These are phyloP conservation scores for Drosophila seguyi DNA, from an alignment of 1,140 invertebrate genomes.

Conservation along the genomic window DNA sequence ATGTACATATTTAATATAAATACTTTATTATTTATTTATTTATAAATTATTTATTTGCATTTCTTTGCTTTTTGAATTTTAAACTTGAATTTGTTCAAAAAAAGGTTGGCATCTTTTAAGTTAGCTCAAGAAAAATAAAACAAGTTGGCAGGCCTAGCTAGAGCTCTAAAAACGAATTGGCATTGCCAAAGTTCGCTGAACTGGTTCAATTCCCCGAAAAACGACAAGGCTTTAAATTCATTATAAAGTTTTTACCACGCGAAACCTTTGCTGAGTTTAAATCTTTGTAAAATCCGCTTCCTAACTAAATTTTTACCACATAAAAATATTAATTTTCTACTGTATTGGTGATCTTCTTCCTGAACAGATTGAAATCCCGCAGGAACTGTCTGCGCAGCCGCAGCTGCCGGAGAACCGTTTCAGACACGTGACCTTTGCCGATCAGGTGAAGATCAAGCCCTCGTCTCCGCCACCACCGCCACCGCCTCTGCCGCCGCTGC, in stretches of 20 bases:
- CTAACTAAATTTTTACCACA: accelerated
- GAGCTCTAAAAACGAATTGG: neutral
- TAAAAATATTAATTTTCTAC: accelerated
- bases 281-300: neutral
- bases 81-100: too few relatives aligned
- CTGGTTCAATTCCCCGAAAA: neutral
- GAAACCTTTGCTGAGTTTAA: too few relatives aligned
- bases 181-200: neutral
- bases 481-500: too few relatives aligned
- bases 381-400: neutral
- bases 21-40: too few relatives aligned
- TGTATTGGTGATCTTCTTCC: too few relatives aligned
- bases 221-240: neutral
- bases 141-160: neutral
- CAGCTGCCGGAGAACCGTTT: neutral
- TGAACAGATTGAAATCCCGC: neutral
- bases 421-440: neutral
- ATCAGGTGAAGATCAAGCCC: neutral
- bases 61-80: neutral
- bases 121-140: neutral
- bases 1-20: too few relatives aligned
- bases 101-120: neutral
- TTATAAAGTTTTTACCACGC: neutral
- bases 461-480: neutral
- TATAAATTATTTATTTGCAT: too few relatives aligned